These are phyloP conservation scores for Lutraria rhynchaena DNA, from an alignment of 1,140 invertebrate genomes.

Conservation along the genomic window DNA sequence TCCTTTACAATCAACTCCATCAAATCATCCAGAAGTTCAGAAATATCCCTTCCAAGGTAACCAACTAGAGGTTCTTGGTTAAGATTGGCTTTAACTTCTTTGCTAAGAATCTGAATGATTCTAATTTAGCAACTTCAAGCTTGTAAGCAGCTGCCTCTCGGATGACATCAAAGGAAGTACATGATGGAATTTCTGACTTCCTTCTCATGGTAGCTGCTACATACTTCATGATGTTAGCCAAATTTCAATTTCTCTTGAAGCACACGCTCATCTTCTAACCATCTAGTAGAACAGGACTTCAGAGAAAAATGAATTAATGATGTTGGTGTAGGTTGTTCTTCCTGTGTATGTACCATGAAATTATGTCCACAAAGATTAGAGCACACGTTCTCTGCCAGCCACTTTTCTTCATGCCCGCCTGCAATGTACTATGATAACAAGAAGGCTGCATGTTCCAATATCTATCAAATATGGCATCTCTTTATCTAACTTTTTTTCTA, in stretches of 20 bases:
- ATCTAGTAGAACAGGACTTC: slow-evolving; percentile 23
- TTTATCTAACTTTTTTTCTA: background rate
- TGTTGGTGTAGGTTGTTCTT: background rate
- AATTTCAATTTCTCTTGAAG: slow-evolving; percentile 11
- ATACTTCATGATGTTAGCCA: slow-evolving; percentile 14
- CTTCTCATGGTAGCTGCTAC: background rate
- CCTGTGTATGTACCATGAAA: background rate
- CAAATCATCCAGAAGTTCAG: slow-evolving; percentile 8
- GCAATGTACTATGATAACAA: background rate
- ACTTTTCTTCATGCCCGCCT: background rate
- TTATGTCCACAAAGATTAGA: background rate
- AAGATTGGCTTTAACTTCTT: slow-evolving; percentile 4
- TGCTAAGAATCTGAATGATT: slow-evolving; percentile 7
- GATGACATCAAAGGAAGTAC: background rate
- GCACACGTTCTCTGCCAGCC: background rate
- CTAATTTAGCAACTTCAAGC: slow-evolving; percentile 7
- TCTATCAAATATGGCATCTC: background rate
- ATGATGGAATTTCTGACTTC: background rate
- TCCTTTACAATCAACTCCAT: background rate
- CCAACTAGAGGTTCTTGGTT: slow-evolving; percentile 10
- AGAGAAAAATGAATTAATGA: background rate
- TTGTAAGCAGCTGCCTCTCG: background rate
- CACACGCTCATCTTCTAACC: slow-evolving; percentile 20
- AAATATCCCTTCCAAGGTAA: slow-evolving; percentile 2
- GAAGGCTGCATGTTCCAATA: slow-evolving; percentile 7